These are phyloP conservation scores for Drosophila demipolita DNA, from an alignment of 2,888 invertebrate species.

Conservation along the genomic window DNA sequence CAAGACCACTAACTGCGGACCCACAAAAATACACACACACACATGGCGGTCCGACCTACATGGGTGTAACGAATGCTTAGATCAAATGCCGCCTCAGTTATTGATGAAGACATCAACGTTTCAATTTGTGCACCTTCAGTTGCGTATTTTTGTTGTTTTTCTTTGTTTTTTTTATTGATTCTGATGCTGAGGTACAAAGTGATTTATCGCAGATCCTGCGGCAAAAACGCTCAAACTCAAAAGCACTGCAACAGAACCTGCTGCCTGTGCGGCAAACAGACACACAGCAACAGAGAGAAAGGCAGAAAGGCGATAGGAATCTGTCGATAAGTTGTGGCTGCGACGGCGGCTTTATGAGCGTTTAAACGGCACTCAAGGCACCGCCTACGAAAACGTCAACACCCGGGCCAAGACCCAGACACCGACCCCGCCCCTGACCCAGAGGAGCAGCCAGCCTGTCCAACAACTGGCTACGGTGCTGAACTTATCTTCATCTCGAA, in stretches of 20 bases:
- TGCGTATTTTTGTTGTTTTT: conserved; percentile 14
- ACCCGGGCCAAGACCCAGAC: conserved; percentile 34
- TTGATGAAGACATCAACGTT: conserved; percentile 79
- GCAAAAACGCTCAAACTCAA: conserved; percentile 56
- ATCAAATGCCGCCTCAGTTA: conserved; percentile 72
- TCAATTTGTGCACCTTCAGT: conserved; percentile 66
- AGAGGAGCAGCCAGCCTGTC: conserved; percentile 15
- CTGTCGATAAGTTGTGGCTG: conserved; percentile 77
- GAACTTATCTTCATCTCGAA: conserved; percentile 74
- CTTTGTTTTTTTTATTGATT: conserved; percentile 60
- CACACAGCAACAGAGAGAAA: conserved; percentile 1
- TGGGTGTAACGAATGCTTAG: conserved; percentile 71
- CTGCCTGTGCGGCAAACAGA: conserved; percentile 26
- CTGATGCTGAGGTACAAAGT: conserved; percentile 63
- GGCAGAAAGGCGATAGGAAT: conserved; percentile 56
- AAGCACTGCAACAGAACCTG: conserved; percentile 46
- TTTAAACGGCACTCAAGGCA: conserved; percentile 73
- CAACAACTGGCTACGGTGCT: conserved; percentile 44
- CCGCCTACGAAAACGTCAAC: conserved; percentile 80
- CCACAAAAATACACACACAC: conserved; percentile 15
- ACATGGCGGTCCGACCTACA: conserved; percentile 61
- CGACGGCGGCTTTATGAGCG: conserved; percentile 62
- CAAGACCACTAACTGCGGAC: conserved; percentile 37
- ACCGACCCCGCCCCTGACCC: conserved; percentile 9
- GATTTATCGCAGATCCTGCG: conserved; percentile 81